Evolutionary conservation across 2,113 vertebrate genomes (phyloP), one percentile per base, ranked within the genome.

Genomic region (Ictidomys tridecemlineatus): DNA sequence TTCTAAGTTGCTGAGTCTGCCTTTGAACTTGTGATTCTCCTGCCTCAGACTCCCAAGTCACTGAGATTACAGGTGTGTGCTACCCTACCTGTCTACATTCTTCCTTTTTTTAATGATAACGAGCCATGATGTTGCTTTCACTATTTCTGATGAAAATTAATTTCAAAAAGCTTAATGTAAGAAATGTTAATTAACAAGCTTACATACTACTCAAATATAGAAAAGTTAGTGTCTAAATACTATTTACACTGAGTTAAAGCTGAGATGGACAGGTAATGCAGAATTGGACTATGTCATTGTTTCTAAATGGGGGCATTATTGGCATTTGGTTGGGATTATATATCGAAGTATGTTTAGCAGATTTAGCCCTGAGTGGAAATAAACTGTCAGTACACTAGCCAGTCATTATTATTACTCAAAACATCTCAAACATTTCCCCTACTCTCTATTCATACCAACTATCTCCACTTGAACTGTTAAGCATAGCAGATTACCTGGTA

Each of bases 21-120:
- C 56, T 56, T 18, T 56, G 56, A 20, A 56, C 56, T 56, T 20
- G 18, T 56, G 56, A 58, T 58, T 58, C 56, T 58, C 20, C 20
- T 22, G 20, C 20, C 56, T 58, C 20, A 58, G 56, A 20, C 56
- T 58, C 56, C 56, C 56, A 58, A 58, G 20, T 58, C 56, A 58
- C 56, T 58, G 61, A 26, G 61, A 63, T 28, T 63, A 63, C 24
- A 63, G 61, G 8, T 63, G 61, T 63, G 24, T 28, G 26, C 24
- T 28, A 63, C 61, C 9, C 24, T 24, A 28, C 61, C 61, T 28
- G 9, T 63, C 61, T 63, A 63, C 22, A 8, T 63, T 26, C 61
- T 93, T 77, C 14, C 72, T 90, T 95, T 97, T 97, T 92, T 97
- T 92, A 89, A 91, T 97, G 78, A 14, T 7, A 85, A 45, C 26